Conservation (phyloP, 1,140 invertebrate genomes). For the Melitaea cinxia region DNA sequence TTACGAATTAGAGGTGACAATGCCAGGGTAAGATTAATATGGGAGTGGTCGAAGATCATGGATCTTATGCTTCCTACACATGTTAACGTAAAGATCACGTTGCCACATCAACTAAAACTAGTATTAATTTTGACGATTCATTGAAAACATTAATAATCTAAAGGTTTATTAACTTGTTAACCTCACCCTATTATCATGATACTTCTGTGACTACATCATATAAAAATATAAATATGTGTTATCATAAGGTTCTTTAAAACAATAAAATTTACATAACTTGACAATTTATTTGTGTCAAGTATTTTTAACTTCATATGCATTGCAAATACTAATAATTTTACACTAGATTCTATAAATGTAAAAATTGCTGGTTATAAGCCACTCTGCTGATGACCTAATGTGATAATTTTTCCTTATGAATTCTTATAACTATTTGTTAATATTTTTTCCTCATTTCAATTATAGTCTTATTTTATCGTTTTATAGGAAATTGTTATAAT, state of each 20-base stretch:
- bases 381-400: no score
- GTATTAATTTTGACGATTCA: slow-evolving; percentile 8
- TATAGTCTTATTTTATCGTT: not conserved
- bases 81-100: slow-evolving; percentile 1
- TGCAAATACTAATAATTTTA: not conserved
- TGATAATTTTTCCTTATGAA: no score
- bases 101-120: not conserved
- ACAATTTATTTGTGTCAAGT: no score
- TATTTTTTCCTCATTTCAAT: slow-evolving; percentile 1
- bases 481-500: not conserved
- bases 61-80: slow-evolving; percentile 9
- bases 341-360: no score
- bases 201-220: not conserved
- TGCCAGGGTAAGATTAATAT: slow-evolving; percentile 73
- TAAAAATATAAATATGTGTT: no score
- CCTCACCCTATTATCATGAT: not conserved
- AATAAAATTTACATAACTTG: no score
- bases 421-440: no score
- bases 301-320: not conserved
- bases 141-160: not conserved
- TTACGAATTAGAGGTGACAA: slow-evolving; percentile 49
- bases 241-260: no score
- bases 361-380: no score
- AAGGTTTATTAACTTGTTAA: not conserved
- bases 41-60: slow-evolving; percentile 51